A percentile compares a stretch with the other conserved stretches of the same genome.
These are phyloP conservation scores for Benthochromis sp. DNA, from an alignment of 2,113 vertebrate species.

Conservation along the genomic window DNA sequence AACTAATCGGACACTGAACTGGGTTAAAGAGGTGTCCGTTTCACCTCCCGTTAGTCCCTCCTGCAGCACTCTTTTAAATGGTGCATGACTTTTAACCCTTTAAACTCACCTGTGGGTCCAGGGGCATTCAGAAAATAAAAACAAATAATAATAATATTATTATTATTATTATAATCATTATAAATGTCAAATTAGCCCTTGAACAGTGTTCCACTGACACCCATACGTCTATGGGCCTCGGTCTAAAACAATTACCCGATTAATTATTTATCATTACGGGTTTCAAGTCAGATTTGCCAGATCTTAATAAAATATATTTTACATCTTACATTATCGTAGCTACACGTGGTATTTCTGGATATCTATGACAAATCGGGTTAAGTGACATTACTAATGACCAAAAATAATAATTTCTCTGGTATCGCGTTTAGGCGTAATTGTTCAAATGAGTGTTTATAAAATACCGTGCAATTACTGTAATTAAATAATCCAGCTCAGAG, in stretches of 20 bases:
- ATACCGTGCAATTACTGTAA: slow-evolving; percentile 50
- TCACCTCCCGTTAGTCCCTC: not conserved
- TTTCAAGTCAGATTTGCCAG: not conserved
- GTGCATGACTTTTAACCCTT: not conserved
- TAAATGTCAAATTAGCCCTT: not conserved
- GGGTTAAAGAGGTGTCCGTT: not conserved
- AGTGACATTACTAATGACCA: slow-evolving; percentile 1
- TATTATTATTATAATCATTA: not conserved
- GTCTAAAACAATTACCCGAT: not conserved
- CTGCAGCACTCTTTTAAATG: not conserved
- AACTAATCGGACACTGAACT: not conserved
- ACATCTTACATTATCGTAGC: not conserved
- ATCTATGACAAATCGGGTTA: slow-evolving; percentile 10
- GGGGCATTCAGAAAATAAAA: not conserved
- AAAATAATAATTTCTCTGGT: slow-evolving; percentile 13
- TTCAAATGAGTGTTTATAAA: slow-evolving; percentile 37
- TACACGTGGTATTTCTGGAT: not conserved
- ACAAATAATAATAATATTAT: not conserved
- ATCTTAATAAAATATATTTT: not conserved
- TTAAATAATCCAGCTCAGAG: slow-evolving; percentile 50
- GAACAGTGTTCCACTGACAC: not conserved
- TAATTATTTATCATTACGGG: not conserved
- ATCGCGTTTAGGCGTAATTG: slow-evolving; percentile 24
- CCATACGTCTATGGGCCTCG: not conserved
- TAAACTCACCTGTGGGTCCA: slow-evolving; percentile 5